Evolutionary conservation across 2,113 vertebrate genomes (phyloP).

Genomic region (Charina bottae): DNA sequence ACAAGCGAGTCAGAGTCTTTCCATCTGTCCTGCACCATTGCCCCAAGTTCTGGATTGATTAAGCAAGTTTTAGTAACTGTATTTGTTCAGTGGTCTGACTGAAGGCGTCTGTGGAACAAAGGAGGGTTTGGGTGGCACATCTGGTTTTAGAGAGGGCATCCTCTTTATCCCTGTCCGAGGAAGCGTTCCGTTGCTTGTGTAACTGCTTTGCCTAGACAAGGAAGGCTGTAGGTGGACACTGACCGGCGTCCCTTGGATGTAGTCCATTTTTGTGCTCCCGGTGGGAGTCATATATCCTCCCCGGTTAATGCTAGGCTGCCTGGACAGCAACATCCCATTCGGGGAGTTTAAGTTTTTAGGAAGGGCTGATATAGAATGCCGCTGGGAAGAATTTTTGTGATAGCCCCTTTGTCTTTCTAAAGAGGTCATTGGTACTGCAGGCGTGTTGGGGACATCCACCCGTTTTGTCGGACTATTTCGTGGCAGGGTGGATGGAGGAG

Average conservation of each 20-base stretch:
- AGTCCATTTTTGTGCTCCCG: conserved; percentile 92
- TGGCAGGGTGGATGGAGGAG: conserved; percentile 93
- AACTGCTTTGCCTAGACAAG: conserved; percentile 92
- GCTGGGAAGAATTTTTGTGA: conserved; percentile 92
- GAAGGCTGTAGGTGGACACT: conserved; percentile 89
- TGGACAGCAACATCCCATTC: conserved; percentile 90
- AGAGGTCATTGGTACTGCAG: conserved; percentile 90
- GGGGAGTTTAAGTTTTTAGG: conserved; percentile 91
- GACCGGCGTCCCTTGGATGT: conserved; percentile 84
- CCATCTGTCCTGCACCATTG: conserved; percentile 63
- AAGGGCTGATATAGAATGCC: conserved; percentile 93
- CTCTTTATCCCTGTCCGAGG: conserved; percentile 94
- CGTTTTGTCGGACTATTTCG: conserved; percentile 96
- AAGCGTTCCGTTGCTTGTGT: conserved; percentile 92
- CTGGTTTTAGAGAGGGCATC: conserved; percentile 95
- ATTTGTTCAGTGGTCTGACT: conserved; percentile 95
- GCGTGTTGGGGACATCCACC: conserved; percentile 91
- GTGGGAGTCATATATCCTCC: conserved; percentile 88
- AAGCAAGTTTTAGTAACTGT: conserved; percentile 87
- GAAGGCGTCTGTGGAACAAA: conserved; percentile 91
- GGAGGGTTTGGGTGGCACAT: conserved; percentile 96
- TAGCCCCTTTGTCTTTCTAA: conserved; percentile 93
- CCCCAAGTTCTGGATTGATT: conserved; percentile 68
- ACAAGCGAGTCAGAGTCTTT: conserved; percentile 73
- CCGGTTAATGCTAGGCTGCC: conserved; percentile 93